Evolutionary conservation across 1,140 invertebrate genomes (phyloP), one percentile per base, ranked within the genome.

Genomic region (Eciton burchellii): DNA sequence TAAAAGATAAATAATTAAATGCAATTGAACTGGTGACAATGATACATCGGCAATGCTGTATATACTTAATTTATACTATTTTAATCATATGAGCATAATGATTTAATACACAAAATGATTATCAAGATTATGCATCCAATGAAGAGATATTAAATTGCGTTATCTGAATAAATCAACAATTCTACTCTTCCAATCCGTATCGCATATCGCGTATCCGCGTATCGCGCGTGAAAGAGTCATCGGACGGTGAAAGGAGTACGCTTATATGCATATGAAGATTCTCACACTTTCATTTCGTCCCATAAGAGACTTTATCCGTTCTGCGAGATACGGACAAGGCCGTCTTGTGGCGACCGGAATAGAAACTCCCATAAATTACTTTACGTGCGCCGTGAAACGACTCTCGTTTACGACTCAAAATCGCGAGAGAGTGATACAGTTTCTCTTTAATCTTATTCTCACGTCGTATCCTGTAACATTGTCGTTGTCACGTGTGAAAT

Each of bases 201-300:
- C n/a, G n/a, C n/a, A n/a, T n/a, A n/a, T n/a, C n/a, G n/a, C n/a
- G n/a, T n/a, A n/a, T n/a, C n/a, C n/a, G n/a, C n/a, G n/a, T n/a
- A n/a, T n/a, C n/a, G n/a, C n/a, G n/a, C n/a, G n/a, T n/a, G n/a
- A n/a, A n/a, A n/a, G n/a, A n/a, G n/a, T n/a, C n/a, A n/a, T n/a
- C 16, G 88, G 85, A 89, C 77, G 86, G 91, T 91, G 91, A 92
- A 90, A 92, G 90, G 88, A n/a, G 49, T 71, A 19, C 68, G 59
- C 57, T 90, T 88, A 83, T 74, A 85, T 83, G 85, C 85, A 87
- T 86, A 90, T 77, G 82, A 83, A 84, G 85, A 87, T 91, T 92
- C 91, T 90, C 91, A 92, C 89, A 92, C 91, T 92, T 92, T 92
- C 91, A 86, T 92, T 89, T 62, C 29, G 66, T 26, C 26, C 52